Base-by-base conservation (phyloP, 1,140 invertebrate genomes). In the Caenorhabditis tropicalis region DNA sequence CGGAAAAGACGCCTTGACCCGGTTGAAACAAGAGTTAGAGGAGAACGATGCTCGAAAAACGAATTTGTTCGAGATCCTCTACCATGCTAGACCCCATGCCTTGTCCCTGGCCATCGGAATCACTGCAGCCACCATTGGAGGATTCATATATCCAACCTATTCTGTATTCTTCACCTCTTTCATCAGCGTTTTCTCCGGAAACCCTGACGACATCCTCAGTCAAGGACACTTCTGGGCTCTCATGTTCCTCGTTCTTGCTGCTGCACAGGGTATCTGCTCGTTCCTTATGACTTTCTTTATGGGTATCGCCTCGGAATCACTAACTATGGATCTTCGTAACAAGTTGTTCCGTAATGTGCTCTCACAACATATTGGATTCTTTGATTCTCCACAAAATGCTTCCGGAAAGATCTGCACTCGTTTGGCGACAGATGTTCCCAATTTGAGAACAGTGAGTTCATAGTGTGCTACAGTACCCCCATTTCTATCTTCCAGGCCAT, bases 361-460 rank as follows among this genome's bases (percentile, higher is more conserved):
- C 12, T 87, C 91, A 46, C 89, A 92, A 90, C 92, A 93, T 48
- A 92, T 93, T 74, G 84, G 90, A 6, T 93, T 89, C 85, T 93
- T 93, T 91, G 93, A 93, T 89, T 89, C 92, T 48, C 88, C 91
- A 5, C 89, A 90, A 16, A 93, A 93, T 87, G 88, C 89, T 36
- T 89, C 91, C 56, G 93, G 93, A 53, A 91, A 91, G 39, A 83
- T 93, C 36, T 90, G 91, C 29, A 92, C 92, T n/a, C 87, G 93
- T 81, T 88, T 93, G 39, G 90, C 93, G n/a, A 92, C 91, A 9
- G 93, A 93, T 89, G 92, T 93, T 56, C 92, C 93, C 36, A 91
- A 91, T 85, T 90, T 93, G 9, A 92, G 93, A 88, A 92, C 92
- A 82, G 92, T 92, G 87, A 82, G 91, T 74, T 84, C 31, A 33